Evolutionary conservation across 2,797 vertebrate species (phyloP).

Genomic region (Poecile montanus): DNA sequence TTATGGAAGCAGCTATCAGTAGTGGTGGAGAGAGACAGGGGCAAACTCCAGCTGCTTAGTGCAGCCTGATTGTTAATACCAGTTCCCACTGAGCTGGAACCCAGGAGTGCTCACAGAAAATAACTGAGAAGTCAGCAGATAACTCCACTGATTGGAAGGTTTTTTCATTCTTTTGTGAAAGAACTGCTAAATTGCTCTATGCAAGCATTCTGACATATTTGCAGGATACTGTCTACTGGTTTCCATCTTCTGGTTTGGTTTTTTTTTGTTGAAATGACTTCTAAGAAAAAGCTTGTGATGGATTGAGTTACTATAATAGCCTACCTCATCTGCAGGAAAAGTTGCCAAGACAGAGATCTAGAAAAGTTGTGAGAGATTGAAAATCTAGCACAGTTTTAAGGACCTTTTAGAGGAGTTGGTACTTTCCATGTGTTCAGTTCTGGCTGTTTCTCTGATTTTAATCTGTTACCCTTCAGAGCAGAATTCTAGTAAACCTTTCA

Average conservation of each 20-base stretch:
- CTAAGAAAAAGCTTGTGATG: background rate
- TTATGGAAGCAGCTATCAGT: background rate
- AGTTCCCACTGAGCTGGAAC: background rate
- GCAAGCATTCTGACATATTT: background rate
- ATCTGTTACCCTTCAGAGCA: background rate
- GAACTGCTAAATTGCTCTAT: background rate
- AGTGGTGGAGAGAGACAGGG: background rate
- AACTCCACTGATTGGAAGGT: background rate
- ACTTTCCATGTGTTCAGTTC: background rate
- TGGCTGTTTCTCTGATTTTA: background rate
- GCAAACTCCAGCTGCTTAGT: background rate
- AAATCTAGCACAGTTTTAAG: background rate
- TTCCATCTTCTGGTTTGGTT: background rate
- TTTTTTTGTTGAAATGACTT: background rate
- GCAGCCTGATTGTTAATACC: background rate
- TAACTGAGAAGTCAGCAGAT: background rate
- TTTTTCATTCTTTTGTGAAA: background rate
- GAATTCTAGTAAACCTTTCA: background rate
- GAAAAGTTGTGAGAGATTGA: background rate
- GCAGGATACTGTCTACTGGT: background rate
- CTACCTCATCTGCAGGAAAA: accelerated
- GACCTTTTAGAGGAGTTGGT: background rate
- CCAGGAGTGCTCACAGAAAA: background rate
- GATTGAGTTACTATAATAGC: background rate
- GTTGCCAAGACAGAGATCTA: background rate